Conservation (phyloP, 2,888 invertebrate genomes). For the Leptothorax acervorum region DNA sequence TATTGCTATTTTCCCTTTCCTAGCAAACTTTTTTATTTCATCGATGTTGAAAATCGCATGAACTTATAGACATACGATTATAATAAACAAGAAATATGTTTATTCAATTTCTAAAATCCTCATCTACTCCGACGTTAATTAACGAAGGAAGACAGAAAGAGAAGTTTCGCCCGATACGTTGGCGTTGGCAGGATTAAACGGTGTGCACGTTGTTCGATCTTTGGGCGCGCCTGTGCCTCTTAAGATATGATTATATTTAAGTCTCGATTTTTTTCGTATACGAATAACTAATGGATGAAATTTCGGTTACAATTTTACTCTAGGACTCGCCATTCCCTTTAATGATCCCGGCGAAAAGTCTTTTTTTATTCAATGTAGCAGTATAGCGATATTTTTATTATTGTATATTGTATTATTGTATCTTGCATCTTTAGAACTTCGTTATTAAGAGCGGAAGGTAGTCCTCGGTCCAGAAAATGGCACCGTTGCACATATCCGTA, state of each 20-base stretch:
- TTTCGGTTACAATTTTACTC: slow-evolving; percentile 1
- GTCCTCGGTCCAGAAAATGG: not conserved
- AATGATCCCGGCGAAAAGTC: not conserved
- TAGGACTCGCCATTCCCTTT: not conserved
- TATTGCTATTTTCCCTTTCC: not conserved
- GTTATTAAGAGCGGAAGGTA: not conserved
- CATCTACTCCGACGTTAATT: not conserved
- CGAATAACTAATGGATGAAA: not conserved
- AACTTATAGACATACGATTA: slow-evolving; percentile 17
- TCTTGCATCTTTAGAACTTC: not conserved
- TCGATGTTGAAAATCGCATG: not conserved
- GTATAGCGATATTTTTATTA: not conserved
- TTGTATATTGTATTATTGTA: not conserved
- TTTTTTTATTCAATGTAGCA: slow-evolving; percentile 12
- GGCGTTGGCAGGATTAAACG: not conserved
- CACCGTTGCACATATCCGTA: slow-evolving; percentile 73
- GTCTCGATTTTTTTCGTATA: slow-evolving; percentile 40
- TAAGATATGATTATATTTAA: slow-evolving; percentile 45
- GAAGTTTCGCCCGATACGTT: slow-evolving; percentile 12
- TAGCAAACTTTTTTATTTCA: not conserved
- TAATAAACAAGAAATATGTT: not conserved
- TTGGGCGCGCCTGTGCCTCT: slow-evolving; percentile 30
- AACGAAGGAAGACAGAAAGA: not conserved
- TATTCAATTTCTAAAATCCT: slow-evolving; percentile 9
- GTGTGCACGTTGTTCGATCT: not conserved